These are phyloP conservation scores for Drosophila carrolli DNA, from an alignment of 1,140 invertebrate genomes.

Conservation along the genomic window DNA sequence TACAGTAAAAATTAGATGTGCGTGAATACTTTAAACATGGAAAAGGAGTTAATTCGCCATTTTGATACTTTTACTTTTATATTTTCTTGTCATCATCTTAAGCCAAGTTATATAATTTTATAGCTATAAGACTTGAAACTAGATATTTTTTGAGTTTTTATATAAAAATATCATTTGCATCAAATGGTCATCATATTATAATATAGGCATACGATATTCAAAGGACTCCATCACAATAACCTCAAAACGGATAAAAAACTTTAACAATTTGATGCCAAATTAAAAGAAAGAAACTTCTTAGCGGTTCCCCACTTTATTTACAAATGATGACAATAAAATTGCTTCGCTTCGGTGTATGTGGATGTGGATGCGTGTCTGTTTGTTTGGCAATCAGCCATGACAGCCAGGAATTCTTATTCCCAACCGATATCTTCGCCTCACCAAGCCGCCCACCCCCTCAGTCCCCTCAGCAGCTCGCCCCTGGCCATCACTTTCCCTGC, in stretches of 20 bases:
- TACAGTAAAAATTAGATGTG: conserved; percentile 3
- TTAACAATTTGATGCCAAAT: too few species aligned
- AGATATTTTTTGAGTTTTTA: too few species aligned
- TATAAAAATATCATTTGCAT: too few species aligned
- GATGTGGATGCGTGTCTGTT: conserved; percentile 19
- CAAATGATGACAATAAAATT: conserved; percentile 53
- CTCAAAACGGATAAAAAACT: too few species aligned
- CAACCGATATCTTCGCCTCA: conserved; percentile 11
- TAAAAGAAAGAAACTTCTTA: background rate
- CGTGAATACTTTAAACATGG: background rate
- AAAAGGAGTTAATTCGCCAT: too few species aligned
- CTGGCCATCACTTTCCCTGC: conserved; percentile 31
- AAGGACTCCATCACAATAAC: too few species aligned
- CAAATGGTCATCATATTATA: too few species aligned
- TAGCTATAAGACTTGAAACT: too few species aligned
- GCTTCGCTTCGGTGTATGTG: conserved; percentile 17
- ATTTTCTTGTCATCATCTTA: too few species aligned
- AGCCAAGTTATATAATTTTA: too few species aligned
- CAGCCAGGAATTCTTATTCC: conserved; percentile 35
- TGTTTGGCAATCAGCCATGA: conserved; percentile 45
- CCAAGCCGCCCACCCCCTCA: background rate
- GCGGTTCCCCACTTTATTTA: conserved; percentile 33
- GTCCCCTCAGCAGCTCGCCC: background rate
- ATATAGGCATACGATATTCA: too few species aligned
- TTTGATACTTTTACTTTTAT: too few species aligned